Evolutionary conservation across 2,797 vertebrate species (phyloP).

Genomic region (Aulostomus chinensis): DNA sequence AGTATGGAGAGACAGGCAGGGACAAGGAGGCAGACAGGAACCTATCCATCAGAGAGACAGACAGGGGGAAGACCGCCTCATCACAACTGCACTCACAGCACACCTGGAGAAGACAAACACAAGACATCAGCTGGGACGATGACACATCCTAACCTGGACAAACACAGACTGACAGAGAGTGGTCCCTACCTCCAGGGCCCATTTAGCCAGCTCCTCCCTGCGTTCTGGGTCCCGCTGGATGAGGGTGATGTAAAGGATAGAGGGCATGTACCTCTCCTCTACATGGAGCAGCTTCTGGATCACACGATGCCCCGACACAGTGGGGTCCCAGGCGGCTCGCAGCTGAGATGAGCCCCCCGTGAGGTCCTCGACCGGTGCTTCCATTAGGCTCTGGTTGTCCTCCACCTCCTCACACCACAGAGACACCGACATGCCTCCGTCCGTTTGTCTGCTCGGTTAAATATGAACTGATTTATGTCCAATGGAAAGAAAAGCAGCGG

Average conservation of each 20-base stretch:
- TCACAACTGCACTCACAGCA: constrained; percentile 78
- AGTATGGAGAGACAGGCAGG: constrained; percentile 65
- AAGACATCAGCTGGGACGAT: background rate
- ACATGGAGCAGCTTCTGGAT: constrained; percentile 76
- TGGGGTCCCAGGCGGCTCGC: constrained; percentile 79
- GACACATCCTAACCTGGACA: background rate
- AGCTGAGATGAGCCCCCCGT: constrained; percentile 30
- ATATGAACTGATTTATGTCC: constrained; percentile 12
- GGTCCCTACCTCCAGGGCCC: constrained; percentile 77
- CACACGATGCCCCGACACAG: constrained; percentile 74
- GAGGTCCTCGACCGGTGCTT: background rate
- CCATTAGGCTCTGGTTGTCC: constrained; percentile 32
- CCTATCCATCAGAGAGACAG: constrained; percentile 79
- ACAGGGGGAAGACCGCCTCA: constrained; percentile 78
- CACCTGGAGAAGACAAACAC: constrained; percentile 59
- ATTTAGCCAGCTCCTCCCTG: constrained; percentile 78
- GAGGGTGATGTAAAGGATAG: constrained; percentile 73
- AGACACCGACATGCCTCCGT: constrained; percentile 66
- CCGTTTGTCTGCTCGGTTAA: constrained; percentile 36
- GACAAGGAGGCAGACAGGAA: constrained; percentile 72
- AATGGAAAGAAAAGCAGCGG: background rate
- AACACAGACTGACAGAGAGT: background rate
- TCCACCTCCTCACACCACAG: constrained; percentile 83
- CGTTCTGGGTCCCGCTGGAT: constrained; percentile 75
- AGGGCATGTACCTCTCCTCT: constrained; percentile 78